A percentile compares a stretch with the other conserved stretches of the same genome.
Conservation (phyloP, 2,888 invertebrate species). For the Capitulum mitella region DNA sequence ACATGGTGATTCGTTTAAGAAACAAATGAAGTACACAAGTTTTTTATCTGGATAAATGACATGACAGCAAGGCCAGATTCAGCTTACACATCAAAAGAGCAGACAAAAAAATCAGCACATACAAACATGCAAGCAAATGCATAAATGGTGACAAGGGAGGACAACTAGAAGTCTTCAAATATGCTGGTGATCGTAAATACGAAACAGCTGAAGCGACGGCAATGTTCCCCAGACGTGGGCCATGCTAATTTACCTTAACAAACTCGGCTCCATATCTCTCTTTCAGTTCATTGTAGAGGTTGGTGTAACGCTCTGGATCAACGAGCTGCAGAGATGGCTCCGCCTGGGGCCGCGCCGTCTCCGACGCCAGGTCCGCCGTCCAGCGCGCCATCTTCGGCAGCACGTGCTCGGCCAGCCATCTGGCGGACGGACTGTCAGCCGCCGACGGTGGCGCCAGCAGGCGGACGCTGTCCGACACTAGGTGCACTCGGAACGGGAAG, state of each 20-base stretch:
- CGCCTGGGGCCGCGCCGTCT: not conserved
- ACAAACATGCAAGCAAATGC: no score
- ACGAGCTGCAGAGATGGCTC: constrained; percentile 32
- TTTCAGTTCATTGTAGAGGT: constrained; percentile 33
- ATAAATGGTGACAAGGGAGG: no score
- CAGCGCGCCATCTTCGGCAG: constrained; percentile 33
- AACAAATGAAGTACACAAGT: no score
- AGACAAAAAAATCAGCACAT: no score
- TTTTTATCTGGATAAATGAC: no score
- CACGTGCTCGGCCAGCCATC: constrained; percentile 31
- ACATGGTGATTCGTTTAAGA: no score
- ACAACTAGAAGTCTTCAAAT: no score
- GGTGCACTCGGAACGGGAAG: not conserved
- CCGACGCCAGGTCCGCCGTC: constrained; percentile 26
- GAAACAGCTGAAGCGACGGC: no score
- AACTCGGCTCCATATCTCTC: constrained; percentile 32
- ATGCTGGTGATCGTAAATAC: no score
- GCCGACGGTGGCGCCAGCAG: constrained; percentile 29
- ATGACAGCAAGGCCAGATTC: no score
- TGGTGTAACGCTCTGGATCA: constrained; percentile 31
- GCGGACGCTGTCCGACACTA: not conserved
- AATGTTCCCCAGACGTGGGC: no score
- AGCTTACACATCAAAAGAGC: no score
- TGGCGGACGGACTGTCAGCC: constrained; percentile 29
- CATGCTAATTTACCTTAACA: constrained; percentile 30